Evolutionary conservation across 2,888 invertebrate species (phyloP), one percentile per base, ranked within the genome.

Genomic region (Dryobotodes eremita): DNA sequence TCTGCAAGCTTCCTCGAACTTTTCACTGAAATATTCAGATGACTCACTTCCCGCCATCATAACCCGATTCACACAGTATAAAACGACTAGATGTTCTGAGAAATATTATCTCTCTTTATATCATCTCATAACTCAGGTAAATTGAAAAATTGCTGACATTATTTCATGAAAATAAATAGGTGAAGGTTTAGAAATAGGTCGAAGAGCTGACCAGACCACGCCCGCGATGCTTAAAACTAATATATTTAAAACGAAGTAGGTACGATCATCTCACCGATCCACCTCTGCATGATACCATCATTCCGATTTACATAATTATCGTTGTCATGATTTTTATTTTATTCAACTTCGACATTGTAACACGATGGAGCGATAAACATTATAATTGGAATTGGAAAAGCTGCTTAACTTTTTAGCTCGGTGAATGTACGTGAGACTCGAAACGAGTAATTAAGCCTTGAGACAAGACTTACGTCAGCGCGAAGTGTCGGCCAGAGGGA

Each of bases 1-100:
- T 64, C 20, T 42, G 55, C 48, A 13, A 42, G 64, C 71, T 73
- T 76, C 65, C 53, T 70, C 70, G 23, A 53, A 82, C 66, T 72
- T 59, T 64, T 4, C 69, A 26, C 72, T 85, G 55, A 82, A 84
- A 82, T 84, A 85, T 85, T 84, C 82, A 85, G 70, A 59, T 59
- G 66, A 76, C 59, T 62, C 73, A 66, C 71, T 71, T 65, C 57
- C 20, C 69, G 36, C 36, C 46, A 59, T 62, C 57, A 72, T 55
- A 75, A 73, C 57, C 53, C 59, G 62, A 71, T 59, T 72, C 61
- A 65, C 65, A 73, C 59, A 82, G 46, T n/a, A 48, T 64, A 13
- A 65, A 77, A 53, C n/a, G 42, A 55, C 77, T 61, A 57, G n/a
- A 36, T 64, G 46, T 80, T 62, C 46, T 64, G 13, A 11, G 57